These are phyloP conservation scores for Pegoplata infirma DNA, from an alignment of 2,888 invertebrate species.

Conservation along the genomic window DNA sequence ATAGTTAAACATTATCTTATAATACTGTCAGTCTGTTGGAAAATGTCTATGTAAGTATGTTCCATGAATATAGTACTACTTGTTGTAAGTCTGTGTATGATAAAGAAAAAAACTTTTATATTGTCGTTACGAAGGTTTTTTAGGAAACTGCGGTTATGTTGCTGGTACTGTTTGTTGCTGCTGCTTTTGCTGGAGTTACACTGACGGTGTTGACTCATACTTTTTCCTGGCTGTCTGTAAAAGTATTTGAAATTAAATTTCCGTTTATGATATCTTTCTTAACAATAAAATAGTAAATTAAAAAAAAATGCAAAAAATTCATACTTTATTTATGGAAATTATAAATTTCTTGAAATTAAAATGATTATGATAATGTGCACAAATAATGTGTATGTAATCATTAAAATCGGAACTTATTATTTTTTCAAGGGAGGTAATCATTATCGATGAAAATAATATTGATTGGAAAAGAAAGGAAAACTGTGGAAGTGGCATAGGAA, in stretches of 20 bases:
- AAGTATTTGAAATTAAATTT: conserved; percentile 44
- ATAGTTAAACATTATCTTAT: conserved; percentile 35
- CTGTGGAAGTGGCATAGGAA: no score
- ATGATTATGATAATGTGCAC: conserved; percentile 8
- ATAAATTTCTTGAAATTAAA: conserved; percentile 19
- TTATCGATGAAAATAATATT: no score
- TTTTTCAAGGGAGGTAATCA: conserved; percentile 18
- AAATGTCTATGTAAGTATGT: not conserved
- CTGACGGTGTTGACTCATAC: not conserved
- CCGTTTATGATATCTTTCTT: not conserved
- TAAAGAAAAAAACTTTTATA: conserved; percentile 33
- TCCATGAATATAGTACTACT: not conserved
- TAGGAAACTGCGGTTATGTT: conserved; percentile 41
- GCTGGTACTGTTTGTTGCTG: conserved; percentile 1
- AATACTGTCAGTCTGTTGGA: conserved; percentile 8
- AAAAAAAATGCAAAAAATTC: not conserved
- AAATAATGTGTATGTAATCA: not conserved
- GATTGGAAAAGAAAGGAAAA: no score
- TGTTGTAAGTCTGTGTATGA: not conserved
- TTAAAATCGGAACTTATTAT: conserved; percentile 2
- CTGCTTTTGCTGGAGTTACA: no score
- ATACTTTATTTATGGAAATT: conserved; percentile 16
- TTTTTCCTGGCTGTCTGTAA: conserved; percentile 25
- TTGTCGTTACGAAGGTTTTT: conserved; percentile 43
- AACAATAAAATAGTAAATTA: not conserved